phyloP scores from a whole-genome alignment of 2,888 invertebrate genomes.

The Mythimna lalbum region DNA sequence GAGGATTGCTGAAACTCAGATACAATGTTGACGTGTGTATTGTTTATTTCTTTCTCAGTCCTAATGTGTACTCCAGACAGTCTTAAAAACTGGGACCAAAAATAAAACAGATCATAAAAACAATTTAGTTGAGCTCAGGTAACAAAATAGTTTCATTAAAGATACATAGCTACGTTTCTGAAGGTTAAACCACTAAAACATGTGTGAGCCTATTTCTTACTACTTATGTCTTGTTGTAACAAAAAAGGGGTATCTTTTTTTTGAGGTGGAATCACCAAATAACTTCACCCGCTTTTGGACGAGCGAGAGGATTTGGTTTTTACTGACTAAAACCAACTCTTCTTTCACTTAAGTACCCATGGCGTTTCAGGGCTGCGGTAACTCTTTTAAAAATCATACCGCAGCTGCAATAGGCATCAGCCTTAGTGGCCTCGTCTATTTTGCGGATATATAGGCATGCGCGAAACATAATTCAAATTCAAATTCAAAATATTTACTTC shows the following conservation, averaged over 20 bases:
- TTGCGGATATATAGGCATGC: too few relatives aligned
- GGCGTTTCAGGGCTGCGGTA: too few relatives aligned
- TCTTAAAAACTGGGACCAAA: not conserved
- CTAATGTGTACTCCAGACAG: not conserved
- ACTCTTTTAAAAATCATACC: too few relatives aligned
- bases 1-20: not conserved
- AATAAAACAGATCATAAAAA: constrained; percentile 28
- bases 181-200: constrained; percentile 9
- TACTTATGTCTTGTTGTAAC: not conserved
- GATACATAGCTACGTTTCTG: not conserved
- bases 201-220: not conserved
- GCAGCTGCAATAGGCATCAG: too few relatives aligned
- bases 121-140: not conserved
- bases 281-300: too few relatives aligned
- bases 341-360: too few relatives aligned
- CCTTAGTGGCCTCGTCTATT: too few relatives aligned
- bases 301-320: too few relatives aligned
- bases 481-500: too few relatives aligned
- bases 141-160: constrained; percentile 1
- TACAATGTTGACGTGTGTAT: not conserved
- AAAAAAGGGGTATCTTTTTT: not conserved
- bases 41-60: not conserved
- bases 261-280: too few relatives aligned
- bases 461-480: too few relatives aligned
- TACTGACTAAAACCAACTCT: too few relatives aligned